Evolutionary conservation across 2,888 invertebrate species (phyloP).

Genomic region (Drosophila conformis): DNA sequence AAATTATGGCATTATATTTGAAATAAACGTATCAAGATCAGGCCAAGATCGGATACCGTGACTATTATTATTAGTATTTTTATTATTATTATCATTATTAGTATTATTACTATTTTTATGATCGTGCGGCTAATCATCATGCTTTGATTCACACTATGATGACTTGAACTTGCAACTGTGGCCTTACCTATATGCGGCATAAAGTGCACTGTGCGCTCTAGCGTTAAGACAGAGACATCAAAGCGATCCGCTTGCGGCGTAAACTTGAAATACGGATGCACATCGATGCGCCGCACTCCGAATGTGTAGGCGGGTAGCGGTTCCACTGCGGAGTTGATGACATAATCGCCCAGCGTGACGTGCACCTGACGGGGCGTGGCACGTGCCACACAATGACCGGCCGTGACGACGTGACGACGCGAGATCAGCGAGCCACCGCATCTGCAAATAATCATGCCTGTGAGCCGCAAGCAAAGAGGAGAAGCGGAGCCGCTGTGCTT

Average conservation of each 20-base stretch:
- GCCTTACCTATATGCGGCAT: slow-evolving; percentile 92
- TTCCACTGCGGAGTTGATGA: slow-evolving; percentile 96
- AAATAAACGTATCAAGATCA: background rate
- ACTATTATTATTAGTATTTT: no score
- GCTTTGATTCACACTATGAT: background rate
- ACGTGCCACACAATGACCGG: slow-evolving; percentile 97
- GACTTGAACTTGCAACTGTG: slow-evolving; percentile 23
- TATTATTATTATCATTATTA: background rate
- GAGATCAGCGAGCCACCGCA: slow-evolving; percentile 97
- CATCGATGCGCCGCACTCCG: slow-evolving; percentile 94
- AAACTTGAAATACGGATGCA: slow-evolving; percentile 96
- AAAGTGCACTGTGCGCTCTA: slow-evolving; percentile 95
- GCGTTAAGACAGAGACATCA: slow-evolving; percentile 94
- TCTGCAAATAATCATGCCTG: slow-evolving; percentile 85
- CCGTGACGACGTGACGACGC: slow-evolving; percentile 95
- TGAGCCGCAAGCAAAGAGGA: background rate
- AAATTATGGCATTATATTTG: background rate
- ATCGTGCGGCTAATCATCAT: background rate
- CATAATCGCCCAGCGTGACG: slow-evolving; percentile 94
- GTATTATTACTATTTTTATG: no score
- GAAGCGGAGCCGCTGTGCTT: slow-evolving; percentile 51
- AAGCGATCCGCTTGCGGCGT: slow-evolving; percentile 96
- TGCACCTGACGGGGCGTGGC: slow-evolving; percentile 96
- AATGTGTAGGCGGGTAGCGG: slow-evolving; percentile 96
- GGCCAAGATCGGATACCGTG: background rate